Conservation (phyloP, 2,888 invertebrate species). For the Epinotia brunnichana region DNA sequence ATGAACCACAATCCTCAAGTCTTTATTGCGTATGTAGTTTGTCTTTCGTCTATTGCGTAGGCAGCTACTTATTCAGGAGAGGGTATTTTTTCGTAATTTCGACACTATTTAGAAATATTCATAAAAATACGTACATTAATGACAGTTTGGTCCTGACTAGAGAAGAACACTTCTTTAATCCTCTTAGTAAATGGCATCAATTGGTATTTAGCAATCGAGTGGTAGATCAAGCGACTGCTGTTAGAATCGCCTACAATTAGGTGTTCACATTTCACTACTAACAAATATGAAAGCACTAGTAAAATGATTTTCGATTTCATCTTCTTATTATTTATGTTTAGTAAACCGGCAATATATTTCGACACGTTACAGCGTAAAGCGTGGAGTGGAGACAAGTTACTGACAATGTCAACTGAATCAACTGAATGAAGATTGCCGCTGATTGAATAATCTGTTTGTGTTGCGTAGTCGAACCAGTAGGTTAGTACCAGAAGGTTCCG, state of each 20-base stretch:
- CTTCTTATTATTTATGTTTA: background rate
- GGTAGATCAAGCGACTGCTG: conserved; percentile 54
- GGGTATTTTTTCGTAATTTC: too few relatives aligned
- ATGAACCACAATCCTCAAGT: too few relatives aligned
- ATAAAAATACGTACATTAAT: conserved; percentile 61
- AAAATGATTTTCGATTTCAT: background rate
- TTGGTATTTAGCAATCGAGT: conserved; percentile 52
- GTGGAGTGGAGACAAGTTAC: background rate
- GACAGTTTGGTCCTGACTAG: conserved; percentile 52
- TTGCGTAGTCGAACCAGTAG: background rate
- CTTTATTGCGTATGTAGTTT: too few relatives aligned
- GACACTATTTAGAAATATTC: background rate
- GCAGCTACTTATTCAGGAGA: too few relatives aligned
- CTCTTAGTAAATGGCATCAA: conserved; percentile 59
- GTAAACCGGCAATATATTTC: background rate
- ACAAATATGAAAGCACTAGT: conserved; percentile 3
- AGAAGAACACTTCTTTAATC: conserved; percentile 60
- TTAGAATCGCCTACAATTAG: conserved; percentile 58
- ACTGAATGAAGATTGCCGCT: conserved; percentile 7
- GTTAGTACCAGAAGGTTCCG: conserved; percentile 23
- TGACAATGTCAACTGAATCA: conserved; percentile 10
- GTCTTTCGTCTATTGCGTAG: too few relatives aligned
- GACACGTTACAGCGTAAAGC: conserved; percentile 3
- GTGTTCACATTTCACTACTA: conserved; percentile 51
- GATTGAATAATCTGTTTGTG: conserved; percentile 36